Conservation (phyloP, 2,888 invertebrate genomes). For the Thymelicus acteon region DNA sequence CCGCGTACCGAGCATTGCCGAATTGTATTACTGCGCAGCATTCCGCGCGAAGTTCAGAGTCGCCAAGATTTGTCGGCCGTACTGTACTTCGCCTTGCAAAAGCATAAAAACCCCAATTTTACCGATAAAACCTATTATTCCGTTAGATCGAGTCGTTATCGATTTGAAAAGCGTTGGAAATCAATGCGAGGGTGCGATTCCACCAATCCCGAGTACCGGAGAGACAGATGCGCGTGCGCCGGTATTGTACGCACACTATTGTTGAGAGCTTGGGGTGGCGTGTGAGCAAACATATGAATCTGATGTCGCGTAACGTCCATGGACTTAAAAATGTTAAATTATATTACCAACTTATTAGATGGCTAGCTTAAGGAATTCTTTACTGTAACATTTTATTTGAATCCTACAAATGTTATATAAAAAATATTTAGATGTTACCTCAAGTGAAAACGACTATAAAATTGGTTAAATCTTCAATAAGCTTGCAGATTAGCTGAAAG, state of each 20-base stretch:
- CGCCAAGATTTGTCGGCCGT: no score
- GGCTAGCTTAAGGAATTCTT: no score
- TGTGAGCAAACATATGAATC: slow-evolving; percentile 69
- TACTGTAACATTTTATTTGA: no score
- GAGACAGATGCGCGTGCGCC: slow-evolving; percentile 76
- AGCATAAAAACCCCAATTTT: neutral
- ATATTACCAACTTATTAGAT: neutral
- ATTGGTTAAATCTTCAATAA: no score
- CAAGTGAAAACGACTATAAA: no score
- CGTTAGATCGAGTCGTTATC: slow-evolving; percentile 72
- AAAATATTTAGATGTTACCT: no score
- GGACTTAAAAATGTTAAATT: slow-evolving; percentile 41
- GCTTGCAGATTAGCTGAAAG: no score
- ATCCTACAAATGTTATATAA: no score
- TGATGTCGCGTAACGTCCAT: slow-evolving; percentile 45
- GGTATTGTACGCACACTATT: slow-evolving; percentile 68
- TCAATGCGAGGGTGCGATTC: slow-evolving; percentile 73
- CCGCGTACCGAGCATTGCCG: no score
- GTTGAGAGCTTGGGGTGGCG: slow-evolving; percentile 65
- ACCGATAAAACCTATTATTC: slow-evolving; percentile 40
- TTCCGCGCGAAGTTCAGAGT: no score
- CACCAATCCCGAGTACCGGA: slow-evolving; percentile 60
- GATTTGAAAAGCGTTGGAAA: slow-evolving; percentile 75
- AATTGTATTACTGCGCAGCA: no score
- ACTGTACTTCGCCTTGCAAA: neutral